Evolutionary conservation across 2,113 vertebrate species (phyloP), one percentile per base, ranked within the genome.

Genomic region (Sylvia atricapilla): DNA sequence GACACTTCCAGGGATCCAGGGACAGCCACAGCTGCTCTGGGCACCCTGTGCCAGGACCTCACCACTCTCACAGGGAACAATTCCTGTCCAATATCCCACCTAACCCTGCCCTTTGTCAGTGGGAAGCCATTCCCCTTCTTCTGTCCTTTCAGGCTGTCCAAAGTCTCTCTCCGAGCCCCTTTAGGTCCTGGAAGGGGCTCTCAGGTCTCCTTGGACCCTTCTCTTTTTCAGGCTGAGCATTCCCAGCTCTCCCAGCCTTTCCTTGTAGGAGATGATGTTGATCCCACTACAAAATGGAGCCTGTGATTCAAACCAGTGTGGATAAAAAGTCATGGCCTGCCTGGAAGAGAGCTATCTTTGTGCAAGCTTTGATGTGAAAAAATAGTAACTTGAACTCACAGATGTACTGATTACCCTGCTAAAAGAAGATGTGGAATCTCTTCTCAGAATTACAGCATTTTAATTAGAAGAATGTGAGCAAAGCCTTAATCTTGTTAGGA

Each of bases 381-480:
- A 82, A 76, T 53, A 67, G 67, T 19, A 82, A 94, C 49, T 62
- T 79, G 66, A 94, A 84, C 84, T 93, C 67, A 39, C n/a, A 58
- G 82, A 74, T 73, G 47, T 1, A 82, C 78, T 79, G 87, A 79
- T 92, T 90, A 83, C 55, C 52, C 63, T 77, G 79, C 88, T 94
- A 79, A 93, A 93, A 93, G 81, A 31, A 52, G 75, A 76, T 1
- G 6, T 80, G 72, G 49, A 73, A 83, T 85, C 85, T 88, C 79
- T 90, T 76, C 82, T 74, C 44, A 69, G 85, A 90, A 90, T 94
- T 76, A 69, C 79, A 76, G 67, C 46, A 12, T 93, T 94, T 95
- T 92, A 94, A 80, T 96, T 82, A 73, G 85, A 85, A 93, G 90
- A 90, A 87, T 90, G 62, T 66, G 88, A 87, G 67, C 53, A 69